phyloP scores from a whole-genome alignment of 2,113 vertebrate species.

The Pomatostomus ruficeps region DNA sequence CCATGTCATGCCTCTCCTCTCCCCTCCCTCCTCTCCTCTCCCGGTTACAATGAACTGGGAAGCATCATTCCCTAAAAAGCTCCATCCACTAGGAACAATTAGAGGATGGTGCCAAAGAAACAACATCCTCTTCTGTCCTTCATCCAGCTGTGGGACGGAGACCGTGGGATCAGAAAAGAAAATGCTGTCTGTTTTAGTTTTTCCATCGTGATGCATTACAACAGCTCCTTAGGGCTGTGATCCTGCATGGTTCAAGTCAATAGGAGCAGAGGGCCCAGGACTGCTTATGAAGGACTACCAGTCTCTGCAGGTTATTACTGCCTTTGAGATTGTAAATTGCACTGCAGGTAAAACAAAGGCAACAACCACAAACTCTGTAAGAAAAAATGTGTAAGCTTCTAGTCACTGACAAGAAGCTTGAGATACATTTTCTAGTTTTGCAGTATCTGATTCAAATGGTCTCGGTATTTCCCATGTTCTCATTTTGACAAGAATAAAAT shows the following conservation, averaged over 20 bases:
- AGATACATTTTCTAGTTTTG: neutral
- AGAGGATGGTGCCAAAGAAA: neutral
- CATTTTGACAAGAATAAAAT: slow-evolving; percentile 14
- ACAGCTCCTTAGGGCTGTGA: neutral
- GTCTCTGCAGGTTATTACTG: neutral
- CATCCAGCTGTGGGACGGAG: neutral
- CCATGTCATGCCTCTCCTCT: neutral
- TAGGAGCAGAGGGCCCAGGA: neutral
- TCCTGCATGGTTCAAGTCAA: neutral
- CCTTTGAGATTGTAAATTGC: neutral
- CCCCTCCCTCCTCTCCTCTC: no score
- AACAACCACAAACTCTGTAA: neutral
- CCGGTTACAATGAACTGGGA: neutral
- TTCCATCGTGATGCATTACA: neutral
- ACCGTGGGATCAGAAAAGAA: neutral
- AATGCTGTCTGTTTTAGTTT: neutral
- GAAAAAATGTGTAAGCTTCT: neutral
- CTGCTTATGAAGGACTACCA: neutral
- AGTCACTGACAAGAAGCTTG: neutral
- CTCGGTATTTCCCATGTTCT: neutral
- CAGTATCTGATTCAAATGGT: neutral
- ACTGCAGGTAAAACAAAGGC: neutral
- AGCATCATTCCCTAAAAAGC: neutral
- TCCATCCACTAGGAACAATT: neutral
- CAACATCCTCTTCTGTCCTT: neutral